phyloP scores from a whole-genome alignment of 1,140 invertebrate species.

The Psix sp. region DNA sequence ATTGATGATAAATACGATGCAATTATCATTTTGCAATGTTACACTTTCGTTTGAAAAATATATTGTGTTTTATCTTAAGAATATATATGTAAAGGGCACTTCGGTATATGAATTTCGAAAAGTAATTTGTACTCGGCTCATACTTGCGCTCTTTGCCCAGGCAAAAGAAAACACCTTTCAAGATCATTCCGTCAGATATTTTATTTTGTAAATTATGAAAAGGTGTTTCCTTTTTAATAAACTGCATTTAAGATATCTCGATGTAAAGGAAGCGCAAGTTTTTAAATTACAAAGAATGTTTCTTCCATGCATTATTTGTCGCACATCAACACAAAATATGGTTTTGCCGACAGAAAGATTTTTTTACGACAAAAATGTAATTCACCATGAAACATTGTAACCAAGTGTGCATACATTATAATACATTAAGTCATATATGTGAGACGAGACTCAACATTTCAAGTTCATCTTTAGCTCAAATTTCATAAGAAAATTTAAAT shows the following conservation, averaged over 20 bases:
- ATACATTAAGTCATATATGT: not conserved
- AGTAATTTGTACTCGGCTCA: conserved; percentile 28
- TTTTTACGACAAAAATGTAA: conserved; percentile 15
- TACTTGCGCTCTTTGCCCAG: conserved; percentile 14
- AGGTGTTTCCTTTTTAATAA: conserved; percentile 24
- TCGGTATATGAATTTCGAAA: conserved; percentile 39
- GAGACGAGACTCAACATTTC: too few relatives aligned
- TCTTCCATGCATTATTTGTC: conserved; percentile 17
- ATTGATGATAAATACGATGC: conserved; percentile 28
- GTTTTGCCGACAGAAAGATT: not conserved
- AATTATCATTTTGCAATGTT: conserved; percentile 40
- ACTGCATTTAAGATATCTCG: conserved; percentile 13
- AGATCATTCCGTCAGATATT: conserved; percentile 4
- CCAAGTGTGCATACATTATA: conserved; percentile 3
- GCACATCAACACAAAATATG: not conserved
- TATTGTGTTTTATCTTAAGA: conserved; percentile 23
- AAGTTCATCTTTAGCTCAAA: too few relatives aligned
- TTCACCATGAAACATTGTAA: not conserved
- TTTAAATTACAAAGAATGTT: conserved; percentile 20
- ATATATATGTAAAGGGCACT: conserved; percentile 32
- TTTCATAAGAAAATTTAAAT: too few relatives aligned
- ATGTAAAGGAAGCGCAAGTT: conserved; percentile 10
- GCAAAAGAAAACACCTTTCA: conserved; percentile 26
- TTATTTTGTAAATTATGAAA: conserved; percentile 46
- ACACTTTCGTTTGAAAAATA: conserved; percentile 44